Evolutionary conservation across 2,797 vertebrate species (phyloP).

Genomic region (Erithacus rubecula): DNA sequence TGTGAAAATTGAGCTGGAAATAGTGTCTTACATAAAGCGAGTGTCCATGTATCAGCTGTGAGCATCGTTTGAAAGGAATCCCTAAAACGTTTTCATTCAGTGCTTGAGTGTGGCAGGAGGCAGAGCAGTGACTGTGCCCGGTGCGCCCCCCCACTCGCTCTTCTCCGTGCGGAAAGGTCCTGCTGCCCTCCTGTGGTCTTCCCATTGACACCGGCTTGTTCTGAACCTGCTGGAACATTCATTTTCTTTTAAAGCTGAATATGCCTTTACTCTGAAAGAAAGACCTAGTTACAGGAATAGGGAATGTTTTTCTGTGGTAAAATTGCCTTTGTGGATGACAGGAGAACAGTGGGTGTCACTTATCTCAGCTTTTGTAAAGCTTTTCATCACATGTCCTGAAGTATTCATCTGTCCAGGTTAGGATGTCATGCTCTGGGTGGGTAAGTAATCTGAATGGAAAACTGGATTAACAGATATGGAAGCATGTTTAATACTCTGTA

Average conservation of each 20-base stretch:
- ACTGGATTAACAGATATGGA: fast-evolving
- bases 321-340: neutral
- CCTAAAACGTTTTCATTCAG: neutral
- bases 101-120: fast-evolving
- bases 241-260: neutral
- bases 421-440: neutral
- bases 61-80: neutral
- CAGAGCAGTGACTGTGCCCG: fast-evolving
- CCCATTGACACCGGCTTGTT: fast-evolving
- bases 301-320: neutral
- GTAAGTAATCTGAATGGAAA: neutral
- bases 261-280: neutral
- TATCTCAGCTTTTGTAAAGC: neutral
- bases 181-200: slow-evolving; percentile 52
- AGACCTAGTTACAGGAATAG: neutral
- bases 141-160: fast-evolving
- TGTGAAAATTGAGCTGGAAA: neutral
- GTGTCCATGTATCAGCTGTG: fast-evolving
- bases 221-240: neutral
- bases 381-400: neutral
- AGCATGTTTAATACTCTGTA: neutral
- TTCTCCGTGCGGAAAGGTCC: neutral
- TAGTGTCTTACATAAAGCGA: fast-evolving
- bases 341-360: neutral
- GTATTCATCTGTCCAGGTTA: neutral